Conservation (phyloP, 2,797 vertebrate genomes). For the Pogoniulus pusillus region DNA sequence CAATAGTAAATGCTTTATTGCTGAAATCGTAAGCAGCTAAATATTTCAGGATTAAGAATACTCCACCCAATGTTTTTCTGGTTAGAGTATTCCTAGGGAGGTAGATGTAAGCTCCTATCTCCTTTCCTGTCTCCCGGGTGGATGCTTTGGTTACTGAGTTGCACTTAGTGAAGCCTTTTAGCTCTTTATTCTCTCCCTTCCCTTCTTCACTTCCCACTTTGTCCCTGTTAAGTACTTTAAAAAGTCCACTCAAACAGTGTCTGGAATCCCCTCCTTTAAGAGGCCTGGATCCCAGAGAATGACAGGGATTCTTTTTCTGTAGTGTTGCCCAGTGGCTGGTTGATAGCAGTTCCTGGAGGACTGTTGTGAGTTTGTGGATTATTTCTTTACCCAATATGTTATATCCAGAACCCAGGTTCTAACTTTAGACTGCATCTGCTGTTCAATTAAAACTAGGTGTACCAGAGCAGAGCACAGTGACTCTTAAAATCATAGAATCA, state of each 20-base stretch:
- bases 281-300: not conserved
- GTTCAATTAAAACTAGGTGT: not conserved
- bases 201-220: not conserved
- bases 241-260: not conserved
- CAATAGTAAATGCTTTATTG: not conserved
- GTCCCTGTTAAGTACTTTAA: not conserved
- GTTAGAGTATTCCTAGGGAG: not conserved
- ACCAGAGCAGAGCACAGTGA: not conserved
- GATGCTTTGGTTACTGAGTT: not conserved
- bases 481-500: too few species aligned
- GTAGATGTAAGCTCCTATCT: not conserved
- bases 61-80: not conserved
- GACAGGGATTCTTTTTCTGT: not conserved
- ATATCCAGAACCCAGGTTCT: not conserved
- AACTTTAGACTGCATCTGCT: not conserved
- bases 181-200: not conserved
- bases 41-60: constrained; percentile 9
- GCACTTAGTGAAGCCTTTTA: not conserved
- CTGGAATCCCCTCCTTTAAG: not conserved
- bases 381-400: not conserved
- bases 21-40: constrained; percentile 13
- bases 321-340: not conserved
- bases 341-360: not conserved
- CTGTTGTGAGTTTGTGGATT: accelerated
- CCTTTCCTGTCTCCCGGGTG: not conserved